Percentiles rank a stretch among this genome's conserved stretches.
phyloP scores from a whole-genome alignment of 2,797 vertebrate species.

The Bucorvus abyssinicus region DNA sequence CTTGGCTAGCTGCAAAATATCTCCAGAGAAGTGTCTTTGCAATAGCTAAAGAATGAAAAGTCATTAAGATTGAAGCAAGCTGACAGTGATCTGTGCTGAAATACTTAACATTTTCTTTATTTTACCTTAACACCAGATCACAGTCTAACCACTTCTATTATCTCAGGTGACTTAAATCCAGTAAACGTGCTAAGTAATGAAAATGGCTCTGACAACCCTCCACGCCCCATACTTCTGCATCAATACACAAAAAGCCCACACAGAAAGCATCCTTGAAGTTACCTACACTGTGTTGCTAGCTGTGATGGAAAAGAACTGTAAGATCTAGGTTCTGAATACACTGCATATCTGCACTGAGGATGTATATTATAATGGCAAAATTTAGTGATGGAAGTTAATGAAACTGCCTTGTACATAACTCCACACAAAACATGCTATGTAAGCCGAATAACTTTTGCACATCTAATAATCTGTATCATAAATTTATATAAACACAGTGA shows the following conservation, averaged over 20 bases:
- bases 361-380: neutral
- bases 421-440: neutral
- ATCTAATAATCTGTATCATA: neutral
- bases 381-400: fast-evolving
- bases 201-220: neutral
- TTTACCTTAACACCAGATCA: neutral
- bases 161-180: neutral
- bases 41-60: neutral
- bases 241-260: neutral
- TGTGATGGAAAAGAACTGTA: neutral
- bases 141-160: neutral
- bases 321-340: neutral
- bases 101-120: neutral
- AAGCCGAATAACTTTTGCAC: neutral
- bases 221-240: neutral
- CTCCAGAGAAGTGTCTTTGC: neutral
- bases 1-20: neutral
- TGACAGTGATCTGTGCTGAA: neutral
- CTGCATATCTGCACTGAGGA: neutral
- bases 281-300: neutral
- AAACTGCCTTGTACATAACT: neutral
- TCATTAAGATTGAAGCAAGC: neutral
- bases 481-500: neutral
- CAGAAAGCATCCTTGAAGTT: neutral
- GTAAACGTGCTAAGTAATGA: neutral